A percentile compares a stretch with the other conserved stretches of the same genome.
phyloP scores from a whole-genome alignment of 1,140 invertebrate genomes.

The Sesamia nonagrioides region DNA sequence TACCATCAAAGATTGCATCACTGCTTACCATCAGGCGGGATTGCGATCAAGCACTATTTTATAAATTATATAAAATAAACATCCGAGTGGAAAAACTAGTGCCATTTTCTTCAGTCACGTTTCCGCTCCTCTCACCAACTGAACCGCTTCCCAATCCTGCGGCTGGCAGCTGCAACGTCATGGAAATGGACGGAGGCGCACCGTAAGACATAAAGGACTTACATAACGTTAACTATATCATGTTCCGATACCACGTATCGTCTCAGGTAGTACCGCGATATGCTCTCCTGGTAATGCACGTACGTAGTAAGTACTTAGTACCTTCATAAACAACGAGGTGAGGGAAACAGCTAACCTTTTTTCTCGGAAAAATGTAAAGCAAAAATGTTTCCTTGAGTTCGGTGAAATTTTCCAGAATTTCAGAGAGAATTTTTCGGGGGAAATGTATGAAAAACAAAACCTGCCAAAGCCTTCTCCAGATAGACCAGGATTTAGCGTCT shows the following conservation, averaged over 20 bases:
- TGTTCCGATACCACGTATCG: slow-evolving; percentile 41
- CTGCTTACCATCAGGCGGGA: no score
- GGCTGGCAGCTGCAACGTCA: slow-evolving; percentile 69
- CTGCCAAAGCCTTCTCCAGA: background rate
- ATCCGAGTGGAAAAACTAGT: no score
- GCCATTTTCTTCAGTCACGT: no score
- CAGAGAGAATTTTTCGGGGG: background rate
- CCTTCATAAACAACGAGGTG: background rate
- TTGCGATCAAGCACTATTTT: no score
- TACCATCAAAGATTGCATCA: no score
- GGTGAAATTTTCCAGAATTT: slow-evolving; percentile 11
- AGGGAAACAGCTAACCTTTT: background rate
- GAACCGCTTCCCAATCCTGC: slow-evolving; percentile 46
- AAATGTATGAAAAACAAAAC: background rate
- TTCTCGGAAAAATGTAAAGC: slow-evolving; percentile 10
- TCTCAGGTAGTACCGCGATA: slow-evolving; percentile 30
- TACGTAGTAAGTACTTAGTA: slow-evolving; percentile 12
- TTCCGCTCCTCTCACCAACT: slow-evolving; percentile 45
- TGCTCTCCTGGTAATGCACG: slow-evolving; percentile 12
- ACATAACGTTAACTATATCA: slow-evolving; percentile 55
- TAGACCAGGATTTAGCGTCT: background rate
- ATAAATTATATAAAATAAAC: no score
- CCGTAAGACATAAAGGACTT: slow-evolving; percentile 69
- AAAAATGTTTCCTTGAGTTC: slow-evolving; percentile 19
- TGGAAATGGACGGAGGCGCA: slow-evolving; percentile 68